These are phyloP conservation scores for Emydocephalus ijimae DNA, from an alignment of 2,113 vertebrate genomes.

Conservation along the genomic window DNA sequence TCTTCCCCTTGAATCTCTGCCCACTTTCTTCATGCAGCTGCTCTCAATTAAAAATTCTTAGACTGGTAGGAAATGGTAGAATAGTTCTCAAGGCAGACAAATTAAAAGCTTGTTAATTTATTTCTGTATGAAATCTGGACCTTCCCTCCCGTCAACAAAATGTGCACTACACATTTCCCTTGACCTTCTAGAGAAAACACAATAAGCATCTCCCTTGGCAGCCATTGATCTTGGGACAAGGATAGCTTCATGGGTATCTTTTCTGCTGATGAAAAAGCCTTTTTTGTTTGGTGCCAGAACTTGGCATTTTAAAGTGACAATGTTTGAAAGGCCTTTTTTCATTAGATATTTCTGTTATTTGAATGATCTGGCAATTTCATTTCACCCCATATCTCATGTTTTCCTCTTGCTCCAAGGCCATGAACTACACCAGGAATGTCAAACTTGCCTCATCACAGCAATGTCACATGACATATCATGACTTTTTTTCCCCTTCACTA, in stretches of 20 bases:
- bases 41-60: slow-evolving; percentile 9
- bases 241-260: background rate
- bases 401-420: background rate
- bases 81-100: slow-evolving; percentile 8
- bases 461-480: too few relatives aligned
- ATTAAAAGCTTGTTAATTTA: background rate
- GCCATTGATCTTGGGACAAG: background rate
- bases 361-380: background rate
- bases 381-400: background rate
- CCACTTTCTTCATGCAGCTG: slow-evolving; percentile 31
- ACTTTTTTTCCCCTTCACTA: too few relatives aligned
- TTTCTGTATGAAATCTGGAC: background rate
- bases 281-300: background rate
- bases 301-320: background rate
- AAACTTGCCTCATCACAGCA: too few relatives aligned
- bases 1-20: slow-evolving; percentile 34
- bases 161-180: background rate
- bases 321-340: background rate
- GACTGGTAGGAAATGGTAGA: background rate
- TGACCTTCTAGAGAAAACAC: background rate
- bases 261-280: background rate
- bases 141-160: background rate
- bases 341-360: background rate
- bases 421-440: background rate
- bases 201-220: background rate